phyloP scores from a whole-genome alignment of 2,113 vertebrate genomes.

The Etheostoma cragini region DNA sequence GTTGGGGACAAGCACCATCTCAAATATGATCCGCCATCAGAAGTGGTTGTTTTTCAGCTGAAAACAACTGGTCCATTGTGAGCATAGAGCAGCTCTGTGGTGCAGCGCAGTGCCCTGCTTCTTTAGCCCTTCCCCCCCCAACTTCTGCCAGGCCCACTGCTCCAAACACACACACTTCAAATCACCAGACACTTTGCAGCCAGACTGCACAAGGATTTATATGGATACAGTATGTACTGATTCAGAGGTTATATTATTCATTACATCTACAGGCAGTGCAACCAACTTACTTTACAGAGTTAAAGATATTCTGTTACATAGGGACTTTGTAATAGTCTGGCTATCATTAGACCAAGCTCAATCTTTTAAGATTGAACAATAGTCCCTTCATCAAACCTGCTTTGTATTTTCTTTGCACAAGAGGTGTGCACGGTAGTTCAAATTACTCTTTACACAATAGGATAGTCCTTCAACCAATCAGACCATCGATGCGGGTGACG shows the following conservation, averaged over 20 bases:
- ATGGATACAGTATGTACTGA: too few species aligned
- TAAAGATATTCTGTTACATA: background rate
- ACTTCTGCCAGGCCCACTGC: conserved; percentile 9
- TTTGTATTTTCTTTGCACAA: too few species aligned
- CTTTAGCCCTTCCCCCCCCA: background rate
- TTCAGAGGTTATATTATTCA: background rate
- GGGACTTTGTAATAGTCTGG: background rate
- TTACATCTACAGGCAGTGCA: background rate
- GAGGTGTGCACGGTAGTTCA: too few species aligned
- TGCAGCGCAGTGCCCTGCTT: conserved; percentile 24
- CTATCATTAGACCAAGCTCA: too few species aligned
- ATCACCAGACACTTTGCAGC: background rate
- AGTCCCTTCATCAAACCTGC: too few species aligned
- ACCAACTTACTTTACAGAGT: background rate
- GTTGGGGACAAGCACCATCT: background rate
- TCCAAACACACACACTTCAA: conserved; percentile 20
- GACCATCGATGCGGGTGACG: too few species aligned
- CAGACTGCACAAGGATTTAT: too few species aligned
- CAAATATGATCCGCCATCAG: conserved; percentile 34
- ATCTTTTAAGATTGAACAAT: too few species aligned
- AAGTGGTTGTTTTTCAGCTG: conserved; percentile 27
- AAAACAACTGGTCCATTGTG: conserved; percentile 52
- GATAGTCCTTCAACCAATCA: too few species aligned
- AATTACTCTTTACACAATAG: too few species aligned
- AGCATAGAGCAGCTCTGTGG: conserved; percentile 4